phyloP scores from a whole-genome alignment of 2,888 invertebrate species.

The Mechanitis mazaeus region DNA sequence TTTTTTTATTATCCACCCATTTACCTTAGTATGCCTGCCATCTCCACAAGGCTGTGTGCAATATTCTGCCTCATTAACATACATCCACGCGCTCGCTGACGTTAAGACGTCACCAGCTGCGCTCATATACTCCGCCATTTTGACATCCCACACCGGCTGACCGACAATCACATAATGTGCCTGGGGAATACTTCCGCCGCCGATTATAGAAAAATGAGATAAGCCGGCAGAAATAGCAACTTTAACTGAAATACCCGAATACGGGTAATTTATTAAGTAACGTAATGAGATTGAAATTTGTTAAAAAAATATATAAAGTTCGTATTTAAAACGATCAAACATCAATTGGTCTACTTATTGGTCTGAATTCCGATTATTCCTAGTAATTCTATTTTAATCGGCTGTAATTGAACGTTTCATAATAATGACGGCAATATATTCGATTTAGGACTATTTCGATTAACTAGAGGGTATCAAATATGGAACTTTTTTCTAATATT shows the following conservation, averaged over 20 bases:
- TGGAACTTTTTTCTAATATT: background rate
- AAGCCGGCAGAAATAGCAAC: constrained; percentile 79
- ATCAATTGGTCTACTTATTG: too few species aligned
- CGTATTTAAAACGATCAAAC: too few species aligned
- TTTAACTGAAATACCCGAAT: constrained; percentile 67
- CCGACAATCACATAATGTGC: constrained; percentile 79
- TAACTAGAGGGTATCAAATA: background rate
- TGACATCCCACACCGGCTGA: constrained; percentile 77
- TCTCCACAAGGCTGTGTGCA: constrained; percentile 72
- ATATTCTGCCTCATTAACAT: constrained; percentile 78
- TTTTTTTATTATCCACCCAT: background rate
- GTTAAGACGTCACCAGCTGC: constrained; percentile 79
- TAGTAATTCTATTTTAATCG: too few species aligned
- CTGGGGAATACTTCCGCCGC: constrained; percentile 59
- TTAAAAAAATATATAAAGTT: too few species aligned
- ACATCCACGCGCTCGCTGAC: constrained; percentile 77
- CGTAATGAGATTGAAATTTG: too few species aligned
- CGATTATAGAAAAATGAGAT: constrained; percentile 76
- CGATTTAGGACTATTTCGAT: background rate
- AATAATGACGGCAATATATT: too few species aligned
- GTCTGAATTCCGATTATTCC: too few species aligned
- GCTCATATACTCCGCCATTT: constrained; percentile 64
- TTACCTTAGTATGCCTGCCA: constrained; percentile 69
- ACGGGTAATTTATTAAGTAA: background rate
- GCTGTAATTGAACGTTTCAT: too few species aligned